phyloP scores from a whole-genome alignment of 2,113 vertebrate species.

The Puma concolor region DNA sequence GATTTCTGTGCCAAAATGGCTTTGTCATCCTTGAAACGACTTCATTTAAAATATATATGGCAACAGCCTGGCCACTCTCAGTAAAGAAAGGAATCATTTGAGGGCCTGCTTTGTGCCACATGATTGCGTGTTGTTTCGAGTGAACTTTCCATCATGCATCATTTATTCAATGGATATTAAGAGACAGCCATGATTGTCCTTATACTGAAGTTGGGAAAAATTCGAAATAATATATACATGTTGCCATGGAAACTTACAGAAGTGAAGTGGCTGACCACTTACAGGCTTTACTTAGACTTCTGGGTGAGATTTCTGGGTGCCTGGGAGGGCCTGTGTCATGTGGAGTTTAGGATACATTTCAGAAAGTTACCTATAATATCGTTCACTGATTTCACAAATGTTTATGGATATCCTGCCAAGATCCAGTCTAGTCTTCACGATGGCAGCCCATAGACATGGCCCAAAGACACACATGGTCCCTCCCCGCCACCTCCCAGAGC shows the following conservation, averaged over 20 bases:
- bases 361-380: not conserved
- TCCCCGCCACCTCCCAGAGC: not conserved
- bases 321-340: not conserved
- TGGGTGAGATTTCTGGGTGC: not conserved
- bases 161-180: not conserved
- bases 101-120: not conserved
- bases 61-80: not conserved
- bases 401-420: not conserved
- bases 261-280: not conserved
- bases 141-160: not conserved
- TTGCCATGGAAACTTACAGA: not conserved
- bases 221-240: not conserved
- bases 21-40: not conserved
- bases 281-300: not conserved
- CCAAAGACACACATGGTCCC: not conserved
- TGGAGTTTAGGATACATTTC: not conserved
- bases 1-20: not conserved
- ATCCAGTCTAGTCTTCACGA: not conserved
- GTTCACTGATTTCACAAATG: not conserved
- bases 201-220: not conserved
- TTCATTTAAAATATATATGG: not conserved
- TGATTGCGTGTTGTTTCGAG: not conserved
- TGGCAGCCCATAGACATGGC: not conserved
- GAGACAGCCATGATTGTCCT: not conserved
- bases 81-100: not conserved